phyloP scores from a whole-genome alignment of 2,797 vertebrate species.

The Numenius phaeopus region DNA sequence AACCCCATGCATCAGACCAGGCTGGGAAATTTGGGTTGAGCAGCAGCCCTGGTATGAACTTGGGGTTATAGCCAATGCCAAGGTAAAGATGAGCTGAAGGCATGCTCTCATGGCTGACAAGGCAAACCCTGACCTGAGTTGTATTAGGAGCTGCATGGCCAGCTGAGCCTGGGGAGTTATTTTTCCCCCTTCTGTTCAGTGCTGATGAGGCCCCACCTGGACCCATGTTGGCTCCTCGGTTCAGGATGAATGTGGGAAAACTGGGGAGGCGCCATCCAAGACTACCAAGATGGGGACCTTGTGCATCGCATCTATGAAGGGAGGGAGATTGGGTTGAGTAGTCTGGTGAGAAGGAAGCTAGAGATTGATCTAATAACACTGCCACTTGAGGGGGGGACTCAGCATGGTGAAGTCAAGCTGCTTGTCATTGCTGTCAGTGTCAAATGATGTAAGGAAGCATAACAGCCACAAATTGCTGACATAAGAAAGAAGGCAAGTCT shows the following conservation, averaged over 20 bases:
- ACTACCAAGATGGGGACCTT: neutral
- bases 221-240: neutral
- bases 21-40: neutral
- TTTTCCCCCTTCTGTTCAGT: neutral
- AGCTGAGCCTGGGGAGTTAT: neutral
- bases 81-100: neutral
- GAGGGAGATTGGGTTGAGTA: neutral
- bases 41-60: neutral
- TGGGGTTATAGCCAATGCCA: neutral
- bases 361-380: neutral
- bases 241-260: neutral
- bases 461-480: neutral
- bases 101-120: neutral
- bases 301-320: neutral
- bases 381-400: neutral
- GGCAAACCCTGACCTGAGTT: neutral
- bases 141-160: neutral
- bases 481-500: neutral
- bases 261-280: neutral
- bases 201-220: neutral
- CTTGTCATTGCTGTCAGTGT: neutral
- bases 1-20: neutral
- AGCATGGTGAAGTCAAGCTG: neutral
- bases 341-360: neutral
- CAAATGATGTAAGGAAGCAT: neutral